Conservation (phyloP, 2,113 vertebrate species). For the Catharus bicknelli region DNA sequence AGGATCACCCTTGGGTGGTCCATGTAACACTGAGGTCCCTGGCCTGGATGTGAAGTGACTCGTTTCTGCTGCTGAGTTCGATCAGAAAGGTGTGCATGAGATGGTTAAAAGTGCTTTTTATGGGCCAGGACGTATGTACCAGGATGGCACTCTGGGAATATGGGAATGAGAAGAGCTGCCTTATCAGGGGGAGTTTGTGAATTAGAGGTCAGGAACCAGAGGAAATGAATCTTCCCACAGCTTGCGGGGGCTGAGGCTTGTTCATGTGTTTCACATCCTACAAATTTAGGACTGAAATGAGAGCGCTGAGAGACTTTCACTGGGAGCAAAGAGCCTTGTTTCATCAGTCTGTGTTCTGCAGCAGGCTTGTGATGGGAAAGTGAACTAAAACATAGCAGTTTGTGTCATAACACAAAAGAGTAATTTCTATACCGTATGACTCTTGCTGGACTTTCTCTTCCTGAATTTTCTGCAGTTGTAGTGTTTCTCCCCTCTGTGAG, state of each 20-base stretch:
- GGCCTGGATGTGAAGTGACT: background rate
- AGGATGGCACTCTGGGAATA: background rate
- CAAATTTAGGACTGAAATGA: background rate
- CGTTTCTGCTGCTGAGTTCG: background rate
- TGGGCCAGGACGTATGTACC: background rate
- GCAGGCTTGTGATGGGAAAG: background rate
- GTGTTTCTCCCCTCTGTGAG: background rate
- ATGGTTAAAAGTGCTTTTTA: background rate
- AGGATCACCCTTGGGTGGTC: background rate
- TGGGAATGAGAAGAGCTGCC: background rate
- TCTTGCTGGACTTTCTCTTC: background rate
- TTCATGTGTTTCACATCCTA: background rate
- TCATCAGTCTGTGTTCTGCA: accelerated
- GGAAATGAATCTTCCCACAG: conserved; percentile 37
- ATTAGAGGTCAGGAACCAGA: background rate
- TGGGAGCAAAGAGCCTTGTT: background rate
- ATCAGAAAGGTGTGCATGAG: background rate
- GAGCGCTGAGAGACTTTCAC: background rate
- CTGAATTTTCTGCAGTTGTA: background rate
- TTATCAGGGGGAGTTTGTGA: background rate
- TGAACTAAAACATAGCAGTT: background rate
- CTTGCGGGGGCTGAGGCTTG: background rate
- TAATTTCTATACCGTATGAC: accelerated
- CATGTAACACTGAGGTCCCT: background rate
- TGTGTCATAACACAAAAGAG: background rate